Evolutionary conservation across 2,113 vertebrate species (phyloP).

Genomic region (Noctilio leporinus): DNA sequence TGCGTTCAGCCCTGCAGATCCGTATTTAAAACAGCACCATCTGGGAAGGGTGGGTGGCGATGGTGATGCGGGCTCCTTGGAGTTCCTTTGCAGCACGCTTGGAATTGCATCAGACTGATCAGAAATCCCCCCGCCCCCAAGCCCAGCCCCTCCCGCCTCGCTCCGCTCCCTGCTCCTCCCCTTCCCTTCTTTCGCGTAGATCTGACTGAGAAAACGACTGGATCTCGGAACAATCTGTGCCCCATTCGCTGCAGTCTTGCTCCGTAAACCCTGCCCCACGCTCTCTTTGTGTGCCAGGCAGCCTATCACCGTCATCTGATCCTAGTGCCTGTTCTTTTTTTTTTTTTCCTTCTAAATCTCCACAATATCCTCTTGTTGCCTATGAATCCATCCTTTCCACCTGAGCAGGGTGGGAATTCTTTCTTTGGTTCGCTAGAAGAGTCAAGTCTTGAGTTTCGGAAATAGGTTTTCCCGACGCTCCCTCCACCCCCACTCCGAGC

Average conservation of each 20-base stretch:
- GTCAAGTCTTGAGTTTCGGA: constrained; percentile 52
- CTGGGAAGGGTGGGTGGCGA: constrained; percentile 81
- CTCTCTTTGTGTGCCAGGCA: constrained; percentile 64
- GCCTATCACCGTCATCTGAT: constrained; percentile 65
- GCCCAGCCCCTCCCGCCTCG: constrained; percentile 37
- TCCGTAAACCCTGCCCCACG: constrained; percentile 62
- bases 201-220: constrained; percentile 68
- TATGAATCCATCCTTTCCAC: constrained; percentile 42
- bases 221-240: constrained; percentile 70
- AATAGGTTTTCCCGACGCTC: not conserved
- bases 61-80: constrained; percentile 77
- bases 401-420: constrained; percentile 52
- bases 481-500: not conserved
- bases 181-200: constrained; percentile 74
- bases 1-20: constrained; percentile 77
- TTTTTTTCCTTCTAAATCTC: constrained; percentile 18
- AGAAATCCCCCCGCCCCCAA: constrained; percentile 77
- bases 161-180: constrained; percentile 62
- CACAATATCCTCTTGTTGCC: constrained; percentile 54
- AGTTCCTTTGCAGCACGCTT: constrained; percentile 83
- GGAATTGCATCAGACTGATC: constrained; percentile 82
- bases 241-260: constrained; percentile 58
- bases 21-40: constrained; percentile 84
- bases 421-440: not conserved
- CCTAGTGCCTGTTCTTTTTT: not conserved